Percentiles rank a stretch among this genome's conserved stretches.
phyloP scores from a whole-genome alignment of 2,113 vertebrate species.

The Indri indri region DNA sequence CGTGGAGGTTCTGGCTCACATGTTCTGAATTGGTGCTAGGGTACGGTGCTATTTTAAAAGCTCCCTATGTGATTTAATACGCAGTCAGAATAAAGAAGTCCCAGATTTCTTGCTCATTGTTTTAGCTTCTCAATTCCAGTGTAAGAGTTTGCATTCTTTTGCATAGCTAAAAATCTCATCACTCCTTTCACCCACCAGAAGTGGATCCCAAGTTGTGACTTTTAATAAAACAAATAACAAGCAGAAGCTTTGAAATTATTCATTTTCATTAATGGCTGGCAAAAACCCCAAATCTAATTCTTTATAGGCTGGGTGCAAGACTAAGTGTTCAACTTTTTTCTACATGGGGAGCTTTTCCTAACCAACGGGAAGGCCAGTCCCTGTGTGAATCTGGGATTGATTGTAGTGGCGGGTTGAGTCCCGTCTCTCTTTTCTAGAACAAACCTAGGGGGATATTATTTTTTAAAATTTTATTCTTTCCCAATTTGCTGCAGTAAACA shows the following conservation, averaged over 20 bases:
- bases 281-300: background rate
- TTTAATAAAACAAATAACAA: conserved; percentile 34
- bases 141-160: background rate
- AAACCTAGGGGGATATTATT: background rate
- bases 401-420: background rate
- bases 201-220: background rate
- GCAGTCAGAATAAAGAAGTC: background rate
- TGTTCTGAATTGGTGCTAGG: background rate
- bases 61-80: background rate
- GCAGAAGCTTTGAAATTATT: background rate
- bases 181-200: background rate
- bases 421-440: background rate
- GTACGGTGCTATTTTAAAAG: background rate
- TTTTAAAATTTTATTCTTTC: background rate
- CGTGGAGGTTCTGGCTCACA: background rate
- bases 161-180: background rate
- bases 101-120: background rate
- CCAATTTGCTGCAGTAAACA: background rate
- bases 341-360: background rate
- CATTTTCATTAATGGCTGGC: conserved; percentile 4
- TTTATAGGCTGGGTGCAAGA: background rate
- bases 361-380: background rate
- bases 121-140: background rate
- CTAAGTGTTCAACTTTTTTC: background rate
- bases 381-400: background rate